A percentile compares a stretch with the other conserved stretches of the same genome.
Evolutionary conservation across 1,140 invertebrate species (phyloP).

Genomic region (Solenopsis fugax): DNA sequence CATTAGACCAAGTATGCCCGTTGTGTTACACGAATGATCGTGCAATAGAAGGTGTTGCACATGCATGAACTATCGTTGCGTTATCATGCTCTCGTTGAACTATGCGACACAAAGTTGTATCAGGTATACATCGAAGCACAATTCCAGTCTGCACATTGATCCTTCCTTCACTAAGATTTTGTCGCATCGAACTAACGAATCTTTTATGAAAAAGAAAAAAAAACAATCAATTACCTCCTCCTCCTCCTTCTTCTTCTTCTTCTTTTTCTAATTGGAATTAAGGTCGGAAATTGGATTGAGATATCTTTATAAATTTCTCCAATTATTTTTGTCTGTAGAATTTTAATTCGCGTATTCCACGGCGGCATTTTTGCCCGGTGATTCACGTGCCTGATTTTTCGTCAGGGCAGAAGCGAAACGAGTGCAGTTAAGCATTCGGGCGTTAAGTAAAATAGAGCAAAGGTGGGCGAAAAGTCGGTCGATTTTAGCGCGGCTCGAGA

Average conservation of each 20-base stretch:
- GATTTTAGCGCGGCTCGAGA: conserved; percentile 31
- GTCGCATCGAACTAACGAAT: neutral
- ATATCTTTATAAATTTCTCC: neutral
- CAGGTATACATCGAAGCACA: neutral
- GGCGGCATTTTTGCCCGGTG: neutral
- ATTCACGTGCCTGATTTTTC: conserved; percentile 24
- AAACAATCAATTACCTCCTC: neutral
- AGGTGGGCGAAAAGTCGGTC: conserved; percentile 49
- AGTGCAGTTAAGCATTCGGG: neutral
- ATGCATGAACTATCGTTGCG: conserved; percentile 31
- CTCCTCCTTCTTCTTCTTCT: no score
- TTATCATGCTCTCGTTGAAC: conserved; percentile 21
- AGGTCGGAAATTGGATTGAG: neutral
- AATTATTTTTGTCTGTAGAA: neutral
- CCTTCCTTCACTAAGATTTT: neutral
- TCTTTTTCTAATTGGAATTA: neutral
- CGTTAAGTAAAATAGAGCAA: conserved; percentile 33
- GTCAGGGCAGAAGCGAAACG: neutral
- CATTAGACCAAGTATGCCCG: conserved; percentile 17
- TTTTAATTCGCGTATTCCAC: neutral
- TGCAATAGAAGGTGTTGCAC: conserved; percentile 25
- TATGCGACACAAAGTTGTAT: neutral
- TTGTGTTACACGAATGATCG: conserved; percentile 30
- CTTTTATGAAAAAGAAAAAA: neutral
- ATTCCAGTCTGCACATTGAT: neutral